A percentile compares a stretch with the other conserved stretches of the same genome.
These are phyloP conservation scores for Meiosimyza platycephala DNA, from an alignment of 2,888 invertebrate genomes.

Conservation along the genomic window DNA sequence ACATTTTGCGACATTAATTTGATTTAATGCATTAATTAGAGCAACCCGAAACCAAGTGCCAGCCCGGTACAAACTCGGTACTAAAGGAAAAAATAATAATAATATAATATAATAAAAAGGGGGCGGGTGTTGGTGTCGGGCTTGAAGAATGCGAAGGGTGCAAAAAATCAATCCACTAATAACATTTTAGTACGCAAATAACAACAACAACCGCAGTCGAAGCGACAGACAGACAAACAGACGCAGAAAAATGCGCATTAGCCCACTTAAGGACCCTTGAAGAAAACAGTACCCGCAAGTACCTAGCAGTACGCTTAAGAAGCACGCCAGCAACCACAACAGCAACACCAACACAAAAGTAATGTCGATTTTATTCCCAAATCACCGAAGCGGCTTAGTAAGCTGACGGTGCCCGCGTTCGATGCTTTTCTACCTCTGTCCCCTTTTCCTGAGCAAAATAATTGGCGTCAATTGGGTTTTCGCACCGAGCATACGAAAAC, in stretches of 20 bases:
- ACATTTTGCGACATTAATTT: slow-evolving; percentile 64
- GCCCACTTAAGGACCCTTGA: slow-evolving; percentile 43
- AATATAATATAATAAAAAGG: neutral
- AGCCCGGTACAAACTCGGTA: no score
- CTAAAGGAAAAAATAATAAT: no score
- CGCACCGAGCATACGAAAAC: slow-evolving; percentile 61
- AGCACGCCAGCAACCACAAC: slow-evolving; percentile 28
- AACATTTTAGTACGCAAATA: slow-evolving; percentile 42
- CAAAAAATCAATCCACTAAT: slow-evolving; percentile 45
- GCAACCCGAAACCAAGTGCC: slow-evolving; percentile 47
- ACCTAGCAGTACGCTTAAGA: slow-evolving; percentile 5
- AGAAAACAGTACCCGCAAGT: slow-evolving; percentile 27
- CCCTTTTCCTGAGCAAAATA: slow-evolving; percentile 62
- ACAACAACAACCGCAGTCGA: slow-evolving; percentile 10
- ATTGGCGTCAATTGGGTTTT: slow-evolving; percentile 69
- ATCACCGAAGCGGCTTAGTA: slow-evolving; percentile 67
- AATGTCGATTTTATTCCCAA: slow-evolving; percentile 58
- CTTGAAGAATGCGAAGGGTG: slow-evolving; percentile 38
- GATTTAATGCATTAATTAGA: slow-evolving; percentile 64
- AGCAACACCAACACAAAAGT: slow-evolving; percentile 37
- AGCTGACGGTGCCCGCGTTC: neutral
- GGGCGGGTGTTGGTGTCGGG: no score
- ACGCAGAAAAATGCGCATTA: slow-evolving; percentile 45
- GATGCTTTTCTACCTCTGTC: slow-evolving; percentile 25
- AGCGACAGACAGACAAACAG: slow-evolving; percentile 35